phyloP scores from a whole-genome alignment of 2,888 invertebrate genomes.

The Nebria salina region DNA sequence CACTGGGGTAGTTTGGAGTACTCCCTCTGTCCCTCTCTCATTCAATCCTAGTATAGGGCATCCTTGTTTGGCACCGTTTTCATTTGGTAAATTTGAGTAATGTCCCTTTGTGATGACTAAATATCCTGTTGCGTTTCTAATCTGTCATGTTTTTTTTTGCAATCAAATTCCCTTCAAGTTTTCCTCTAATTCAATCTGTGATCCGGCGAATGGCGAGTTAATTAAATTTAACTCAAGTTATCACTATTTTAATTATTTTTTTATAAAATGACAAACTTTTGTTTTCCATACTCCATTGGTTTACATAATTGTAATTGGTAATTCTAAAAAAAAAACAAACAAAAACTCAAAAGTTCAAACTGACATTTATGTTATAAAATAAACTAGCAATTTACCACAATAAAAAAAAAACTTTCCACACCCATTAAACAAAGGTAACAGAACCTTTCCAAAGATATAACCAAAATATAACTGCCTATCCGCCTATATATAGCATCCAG shows the following conservation, averaged over 20 bases:
- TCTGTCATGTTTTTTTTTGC: background rate
- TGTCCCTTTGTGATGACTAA: constrained; percentile 1
- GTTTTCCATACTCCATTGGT: too few species aligned
- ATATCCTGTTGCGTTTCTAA: background rate
- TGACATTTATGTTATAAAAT: too few species aligned
- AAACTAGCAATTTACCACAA: too few species aligned
- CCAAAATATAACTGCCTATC: background rate
- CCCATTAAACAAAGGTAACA: background rate
- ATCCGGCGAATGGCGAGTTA: background rate
- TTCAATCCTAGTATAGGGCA: background rate
- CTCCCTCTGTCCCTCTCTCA: background rate
- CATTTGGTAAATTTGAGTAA: background rate
- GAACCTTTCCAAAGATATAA: background rate
- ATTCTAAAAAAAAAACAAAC: too few species aligned
- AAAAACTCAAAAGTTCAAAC: too few species aligned
- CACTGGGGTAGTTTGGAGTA: background rate
- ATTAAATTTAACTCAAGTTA: background rate
- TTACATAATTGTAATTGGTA: too few species aligned
- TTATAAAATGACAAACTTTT: background rate
- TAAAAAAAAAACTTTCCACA: background rate
- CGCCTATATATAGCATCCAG: background rate
- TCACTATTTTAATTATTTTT: background rate
- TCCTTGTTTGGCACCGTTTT: background rate
- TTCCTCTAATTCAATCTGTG: background rate
- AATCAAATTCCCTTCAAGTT: background rate